These are phyloP conservation scores for Lathamus discolor DNA, from an alignment of 2,113 vertebrate genomes.

Conservation along the genomic window DNA sequence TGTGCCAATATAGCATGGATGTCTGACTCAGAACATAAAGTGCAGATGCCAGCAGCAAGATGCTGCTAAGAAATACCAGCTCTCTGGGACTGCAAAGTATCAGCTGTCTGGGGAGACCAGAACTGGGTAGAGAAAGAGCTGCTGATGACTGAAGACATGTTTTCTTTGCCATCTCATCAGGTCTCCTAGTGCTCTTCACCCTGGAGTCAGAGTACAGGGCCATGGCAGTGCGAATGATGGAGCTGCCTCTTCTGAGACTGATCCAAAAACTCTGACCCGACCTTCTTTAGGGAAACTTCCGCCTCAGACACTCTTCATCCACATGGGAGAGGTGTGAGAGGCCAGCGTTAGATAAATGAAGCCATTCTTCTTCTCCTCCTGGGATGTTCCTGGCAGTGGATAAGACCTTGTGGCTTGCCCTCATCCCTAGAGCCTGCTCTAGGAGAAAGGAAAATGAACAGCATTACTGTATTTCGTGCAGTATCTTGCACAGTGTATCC, in stretches of 20 bases:
- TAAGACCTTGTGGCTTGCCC: not conserved
- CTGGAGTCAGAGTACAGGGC: not conserved
- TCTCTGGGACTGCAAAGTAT: constrained; percentile 37
- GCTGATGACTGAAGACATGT: not conserved
- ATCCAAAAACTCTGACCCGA: not conserved
- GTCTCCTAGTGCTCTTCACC: not conserved
- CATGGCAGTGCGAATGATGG: not conserved
- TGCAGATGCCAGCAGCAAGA: constrained; percentile 54
- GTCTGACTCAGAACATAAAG: constrained; percentile 58
- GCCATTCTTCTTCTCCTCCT: not conserved
- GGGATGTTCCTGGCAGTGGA: not conserved
- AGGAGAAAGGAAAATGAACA: constrained; percentile 21
- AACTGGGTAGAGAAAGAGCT: not conserved
- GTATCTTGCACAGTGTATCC: constrained; percentile 25
- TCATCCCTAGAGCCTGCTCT: not conserved
- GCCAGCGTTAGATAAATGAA: not conserved
- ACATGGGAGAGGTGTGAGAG: not conserved
- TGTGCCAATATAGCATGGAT: constrained; percentile 56
- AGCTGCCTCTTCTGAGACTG: not conserved
- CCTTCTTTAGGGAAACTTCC: not conserved
- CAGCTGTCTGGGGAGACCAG: constrained; percentile 40
- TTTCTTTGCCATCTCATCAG: not conserved
- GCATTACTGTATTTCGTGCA: not conserved
- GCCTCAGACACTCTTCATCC: not conserved
- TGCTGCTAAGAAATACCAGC: constrained; percentile 53